Conservation (phyloP, 2,113 vertebrate genomes). For the Labrus mixtus region DNA sequence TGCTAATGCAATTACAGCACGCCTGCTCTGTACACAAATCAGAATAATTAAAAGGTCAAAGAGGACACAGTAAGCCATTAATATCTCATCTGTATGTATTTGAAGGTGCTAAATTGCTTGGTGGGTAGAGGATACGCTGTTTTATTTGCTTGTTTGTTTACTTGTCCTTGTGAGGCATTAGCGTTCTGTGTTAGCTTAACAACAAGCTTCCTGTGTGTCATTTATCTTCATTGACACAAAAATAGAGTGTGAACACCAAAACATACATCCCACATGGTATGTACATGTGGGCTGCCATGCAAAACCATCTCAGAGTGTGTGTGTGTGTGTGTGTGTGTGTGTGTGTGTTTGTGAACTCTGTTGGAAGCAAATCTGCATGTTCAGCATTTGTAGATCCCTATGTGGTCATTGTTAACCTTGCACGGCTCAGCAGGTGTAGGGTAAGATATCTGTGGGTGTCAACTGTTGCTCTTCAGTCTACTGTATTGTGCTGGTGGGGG, state of each 20-base stretch:
- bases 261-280: not conserved
- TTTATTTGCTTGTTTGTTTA: conserved; percentile 61
- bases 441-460: conserved; percentile 48
- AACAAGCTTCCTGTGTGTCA: conserved; percentile 12
- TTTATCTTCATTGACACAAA: not conserved
- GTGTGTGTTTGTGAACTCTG: conserved; percentile 19
- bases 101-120: conserved; percentile 66
- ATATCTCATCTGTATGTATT: conserved; percentile 76
- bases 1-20: conserved; percentile 74
- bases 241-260: not conserved
- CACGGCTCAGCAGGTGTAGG: conserved; percentile 64
- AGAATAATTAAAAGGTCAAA: conserved; percentile 80
- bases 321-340: not conserved
- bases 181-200: conserved; percentile 24
- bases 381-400: conserved; percentile 68
- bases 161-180: conserved; percentile 65
- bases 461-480: conserved; percentile 9
- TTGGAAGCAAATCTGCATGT: conserved; percentile 42
- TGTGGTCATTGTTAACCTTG: conserved; percentile 75
- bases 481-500: no score
- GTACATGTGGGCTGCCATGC: not conserved
- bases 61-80: conserved; percentile 72
- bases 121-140: conserved; percentile 48
- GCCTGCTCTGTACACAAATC: conserved; percentile 71
- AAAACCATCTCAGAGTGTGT: not conserved